A percentile compares a stretch with the other conserved stretches of the same genome.
phyloP scores from a whole-genome alignment of 2,797 vertebrate genomes.

The Cirrhinus molitorella region DNA sequence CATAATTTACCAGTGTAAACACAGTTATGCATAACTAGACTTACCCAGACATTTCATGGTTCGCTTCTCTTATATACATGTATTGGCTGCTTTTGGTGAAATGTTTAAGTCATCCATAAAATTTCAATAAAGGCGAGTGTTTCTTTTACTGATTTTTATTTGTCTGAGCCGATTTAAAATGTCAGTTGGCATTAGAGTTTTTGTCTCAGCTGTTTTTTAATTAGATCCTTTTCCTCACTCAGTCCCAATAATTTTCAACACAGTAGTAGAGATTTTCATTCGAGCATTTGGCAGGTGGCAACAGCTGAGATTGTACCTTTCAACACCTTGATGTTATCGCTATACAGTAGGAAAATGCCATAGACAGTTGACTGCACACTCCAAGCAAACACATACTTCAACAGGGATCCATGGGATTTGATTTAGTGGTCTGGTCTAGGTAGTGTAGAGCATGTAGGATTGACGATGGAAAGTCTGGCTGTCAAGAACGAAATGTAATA shows the following conservation, averaged over 20 bases:
- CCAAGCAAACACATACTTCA: conserved; percentile 40
- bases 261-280: conserved; percentile 37
- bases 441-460: conserved; percentile 5
- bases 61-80: background rate
- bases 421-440: conserved; percentile 19
- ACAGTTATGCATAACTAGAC: background rate
- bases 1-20: background rate
- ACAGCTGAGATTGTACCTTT: conserved; percentile 42
- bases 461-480: conserved; percentile 15
- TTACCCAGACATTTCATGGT: background rate
- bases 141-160: conserved; percentile 36
- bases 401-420: conserved; percentile 14
- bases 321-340: conserved; percentile 49
- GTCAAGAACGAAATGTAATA: conserved; percentile 22
- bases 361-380: conserved; percentile 26
- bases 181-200: conserved; percentile 33
- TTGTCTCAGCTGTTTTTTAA: conserved; percentile 34
- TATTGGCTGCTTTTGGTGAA: conserved; percentile 3
- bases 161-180: conserved; percentile 26
- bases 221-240: conserved; percentile 23
- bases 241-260: conserved; percentile 38
- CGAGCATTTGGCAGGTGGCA: conserved; percentile 52
- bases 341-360: conserved; percentile 39
- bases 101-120: conserved; percentile 12
- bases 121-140: conserved; percentile 26